A percentile compares a stretch with the other conserved stretches of the same genome.
Conservation (phyloP, 2,888 invertebrate species). For the Euplagia quadripunctaria region DNA sequence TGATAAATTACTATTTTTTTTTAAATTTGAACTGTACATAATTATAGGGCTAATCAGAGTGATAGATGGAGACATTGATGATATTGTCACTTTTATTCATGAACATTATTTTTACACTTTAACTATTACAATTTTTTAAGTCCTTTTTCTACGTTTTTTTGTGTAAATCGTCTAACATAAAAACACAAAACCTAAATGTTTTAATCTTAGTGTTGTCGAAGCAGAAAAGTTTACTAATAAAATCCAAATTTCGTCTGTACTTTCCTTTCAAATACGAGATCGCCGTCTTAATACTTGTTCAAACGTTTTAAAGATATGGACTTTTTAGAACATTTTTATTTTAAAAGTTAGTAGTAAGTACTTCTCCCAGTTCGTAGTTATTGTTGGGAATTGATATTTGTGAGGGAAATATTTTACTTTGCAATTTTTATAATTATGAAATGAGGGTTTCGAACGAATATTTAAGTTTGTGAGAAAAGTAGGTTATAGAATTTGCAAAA, state of each 20-base stretch:
- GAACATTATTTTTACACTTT: no score
- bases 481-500: slow-evolving; percentile 1
- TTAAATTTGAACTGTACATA: no score
- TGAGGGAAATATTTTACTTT: slow-evolving; percentile 12
- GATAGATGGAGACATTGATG: no score
- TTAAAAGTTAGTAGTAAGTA: slow-evolving; percentile 53
- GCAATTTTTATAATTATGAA: background rate
- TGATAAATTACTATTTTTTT: no score
- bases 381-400: slow-evolving; percentile 22
- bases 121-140: no score
- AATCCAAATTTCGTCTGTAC: slow-evolving; percentile 65
- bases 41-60: no score
- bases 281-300: slow-evolving; percentile 58
- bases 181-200: slow-evolving; percentile 20
- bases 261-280: slow-evolving; percentile 61
- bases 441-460: background rate
- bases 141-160: background rate
- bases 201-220: slow-evolving; percentile 25
- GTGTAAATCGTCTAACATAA: slow-evolving; percentile 5
- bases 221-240: slow-evolving; percentile 63
- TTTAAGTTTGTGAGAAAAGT: background rate
- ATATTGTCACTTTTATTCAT: no score
- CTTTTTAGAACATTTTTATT: slow-evolving; percentile 56
- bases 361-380: slow-evolving; percentile 35
- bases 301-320: slow-evolving; percentile 56